Evolutionary conservation across 2,113 vertebrate species (phyloP), one percentile per base, ranked within the genome.

Genomic region (Ramphastos sulfuratus): DNA sequence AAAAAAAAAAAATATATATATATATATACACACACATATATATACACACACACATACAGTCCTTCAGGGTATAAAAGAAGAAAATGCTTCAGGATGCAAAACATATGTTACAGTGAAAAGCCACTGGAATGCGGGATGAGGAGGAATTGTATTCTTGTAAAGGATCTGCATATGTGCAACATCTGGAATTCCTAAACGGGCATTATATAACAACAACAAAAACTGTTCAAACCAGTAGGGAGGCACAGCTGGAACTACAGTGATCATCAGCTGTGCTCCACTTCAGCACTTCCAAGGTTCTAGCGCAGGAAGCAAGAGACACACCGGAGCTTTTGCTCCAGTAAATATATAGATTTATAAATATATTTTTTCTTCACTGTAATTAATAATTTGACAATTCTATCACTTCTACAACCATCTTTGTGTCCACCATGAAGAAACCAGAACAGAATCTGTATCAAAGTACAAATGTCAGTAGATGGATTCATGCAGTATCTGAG

Each of bases 131-230:
- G 23, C 9, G 20, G 25, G 54, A 21, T 28, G 13, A 42, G 12
- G 25, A 64, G 17, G 30, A 79, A 14, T 2, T 73, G 63, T 67
- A 81, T 91, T 54, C 73, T 88, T 78, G 18, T 61, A 92, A 79
- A 87, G 63, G 63, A 73, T 54, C 74, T 82, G 28, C 83, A 91
- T 89, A 19, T 87, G 74, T 82, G 35, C 52, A 91, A 73, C 84
- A 94, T 89, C 92, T 95, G 92, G 71, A 94, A 95, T 92, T 91
- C 42, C 31, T 60, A 91, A 93, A 89, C 67, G 94, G 46, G 31
- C 78, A 77, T 87, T 92, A 79, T 70, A 76, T 31, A 92, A 81
- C 1, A 89, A 87, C n/a, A 95, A 87, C 12, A 82, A 85, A 86
- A 85, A 59, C 89, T 87, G 54, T 63, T 89, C 11, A 3, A 80